These are phyloP conservation scores for Macrocentrus cingulum DNA, from an alignment of 1,140 invertebrate genomes.

Conservation along the genomic window DNA sequence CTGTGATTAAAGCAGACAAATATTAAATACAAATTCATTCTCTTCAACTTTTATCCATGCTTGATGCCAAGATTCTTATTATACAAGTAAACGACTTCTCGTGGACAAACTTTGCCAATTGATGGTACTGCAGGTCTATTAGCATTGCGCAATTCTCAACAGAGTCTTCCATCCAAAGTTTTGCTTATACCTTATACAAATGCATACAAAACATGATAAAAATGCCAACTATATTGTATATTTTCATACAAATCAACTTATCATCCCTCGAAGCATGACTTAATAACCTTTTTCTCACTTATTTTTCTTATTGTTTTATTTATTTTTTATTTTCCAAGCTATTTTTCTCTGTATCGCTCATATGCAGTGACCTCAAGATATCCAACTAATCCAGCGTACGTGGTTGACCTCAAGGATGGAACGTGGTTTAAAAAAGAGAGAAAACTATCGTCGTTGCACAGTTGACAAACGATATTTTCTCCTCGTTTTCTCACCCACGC, in stretches of 20 bases:
- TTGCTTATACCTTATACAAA: background rate
- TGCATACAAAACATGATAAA: background rate
- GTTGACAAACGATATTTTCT: slow-evolving; percentile 22
- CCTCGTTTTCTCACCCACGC: background rate
- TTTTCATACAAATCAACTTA: background rate
- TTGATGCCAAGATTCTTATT: too few relatives aligned
- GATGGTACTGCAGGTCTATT: too few relatives aligned
- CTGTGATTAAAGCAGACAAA: too few relatives aligned
- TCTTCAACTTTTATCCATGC: too few relatives aligned
- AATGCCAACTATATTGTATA: background rate
- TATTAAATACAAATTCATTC: too few relatives aligned
- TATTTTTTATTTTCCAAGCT: too few relatives aligned
- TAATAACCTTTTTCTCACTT: too few relatives aligned
- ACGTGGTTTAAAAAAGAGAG: slow-evolving; percentile 23
- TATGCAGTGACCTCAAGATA: slow-evolving; percentile 17
- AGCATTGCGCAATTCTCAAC: too few relatives aligned
- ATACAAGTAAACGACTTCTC: background rate
- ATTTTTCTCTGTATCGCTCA: slow-evolving; percentile 10
- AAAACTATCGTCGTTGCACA: slow-evolving; percentile 11
- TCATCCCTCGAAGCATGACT: background rate
- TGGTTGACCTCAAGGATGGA: slow-evolving; percentile 13
- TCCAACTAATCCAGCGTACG: slow-evolving; percentile 28
- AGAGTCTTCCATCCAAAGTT: too few relatives aligned
- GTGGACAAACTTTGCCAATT: background rate
- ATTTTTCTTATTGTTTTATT: too few relatives aligned